These are phyloP conservation scores for Altica lythri DNA, from an alignment of 2,888 invertebrate species.

Conservation along the genomic window DNA sequence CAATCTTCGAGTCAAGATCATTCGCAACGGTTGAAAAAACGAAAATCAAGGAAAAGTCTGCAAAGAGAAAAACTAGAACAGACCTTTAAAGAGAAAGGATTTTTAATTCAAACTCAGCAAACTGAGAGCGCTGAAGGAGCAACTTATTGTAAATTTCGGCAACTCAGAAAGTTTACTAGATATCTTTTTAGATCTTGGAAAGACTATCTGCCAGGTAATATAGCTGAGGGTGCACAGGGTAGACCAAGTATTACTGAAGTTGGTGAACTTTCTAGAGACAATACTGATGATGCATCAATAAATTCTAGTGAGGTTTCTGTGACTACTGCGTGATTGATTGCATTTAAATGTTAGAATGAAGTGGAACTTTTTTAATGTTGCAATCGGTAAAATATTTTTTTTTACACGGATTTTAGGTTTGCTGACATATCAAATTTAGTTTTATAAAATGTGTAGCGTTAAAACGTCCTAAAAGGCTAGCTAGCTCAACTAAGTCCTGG, in stretches of 20 bases:
- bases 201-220: conserved; percentile 80
- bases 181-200: conserved; percentile 93
- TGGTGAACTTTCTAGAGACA: conserved; percentile 33
- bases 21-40: conserved; percentile 61
- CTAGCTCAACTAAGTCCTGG: no score
- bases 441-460: no score
- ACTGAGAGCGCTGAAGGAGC: conserved; percentile 91
- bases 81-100: conserved; percentile 91
- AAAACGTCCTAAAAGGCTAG: no score
- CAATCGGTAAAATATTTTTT: no score
- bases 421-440: no score
- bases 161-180: conserved; percentile 86
- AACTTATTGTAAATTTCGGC: conserved; percentile 91
- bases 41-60: conserved; percentile 80
- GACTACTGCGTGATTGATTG: conserved; percentile 29
- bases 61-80: conserved; percentile 88
- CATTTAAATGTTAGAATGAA: conserved; percentile 15
- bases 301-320: conserved; percentile 43
- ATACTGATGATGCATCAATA: conserved; percentile 40
- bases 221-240: conserved; percentile 49
- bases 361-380: no score
- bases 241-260: conserved; percentile 16
- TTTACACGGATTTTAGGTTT: no score
- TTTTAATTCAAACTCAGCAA: conserved; percentile 91
- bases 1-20: conserved; percentile 46